These are phyloP conservation scores for Sebastes schlegelii DNA, from an alignment of 2,113 vertebrate genomes.

Conservation along the genomic window DNA sequence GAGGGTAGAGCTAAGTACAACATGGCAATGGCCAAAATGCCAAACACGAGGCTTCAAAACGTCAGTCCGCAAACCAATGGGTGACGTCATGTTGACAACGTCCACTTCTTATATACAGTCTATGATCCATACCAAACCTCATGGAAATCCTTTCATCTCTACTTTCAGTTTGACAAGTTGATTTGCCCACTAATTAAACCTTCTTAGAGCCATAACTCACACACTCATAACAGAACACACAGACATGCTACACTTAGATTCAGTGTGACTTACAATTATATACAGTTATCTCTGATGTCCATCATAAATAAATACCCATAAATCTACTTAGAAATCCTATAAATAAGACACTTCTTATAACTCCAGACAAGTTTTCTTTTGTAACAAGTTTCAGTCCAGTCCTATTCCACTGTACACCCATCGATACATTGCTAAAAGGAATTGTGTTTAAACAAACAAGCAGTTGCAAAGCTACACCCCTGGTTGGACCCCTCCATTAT, in stretches of 20 bases:
- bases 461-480: conserved; percentile 4
- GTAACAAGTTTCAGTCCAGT: neutral
- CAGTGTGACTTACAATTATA: neutral
- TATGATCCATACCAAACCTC: no score
- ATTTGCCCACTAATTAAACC: neutral
- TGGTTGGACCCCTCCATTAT: conserved; percentile 21
- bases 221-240: neutral
- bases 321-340: neutral
- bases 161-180: neutral
- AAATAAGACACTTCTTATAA: neutral
- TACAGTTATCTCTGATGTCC: neutral
- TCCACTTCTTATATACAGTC: no score
- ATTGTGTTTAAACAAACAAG: neutral
- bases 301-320: neutral
- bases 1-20: no score
- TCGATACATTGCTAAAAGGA: neutral
- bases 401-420: neutral
- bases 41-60: no score
- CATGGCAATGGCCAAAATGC: no score
- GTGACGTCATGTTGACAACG: no score
- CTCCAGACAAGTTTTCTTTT: neutral
- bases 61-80: no score
- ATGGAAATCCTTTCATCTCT: no score
- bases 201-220: neutral
- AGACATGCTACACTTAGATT: neutral